Base-by-base conservation (phyloP, 2,113 vertebrate species). In the Bos javanicus region DNA sequence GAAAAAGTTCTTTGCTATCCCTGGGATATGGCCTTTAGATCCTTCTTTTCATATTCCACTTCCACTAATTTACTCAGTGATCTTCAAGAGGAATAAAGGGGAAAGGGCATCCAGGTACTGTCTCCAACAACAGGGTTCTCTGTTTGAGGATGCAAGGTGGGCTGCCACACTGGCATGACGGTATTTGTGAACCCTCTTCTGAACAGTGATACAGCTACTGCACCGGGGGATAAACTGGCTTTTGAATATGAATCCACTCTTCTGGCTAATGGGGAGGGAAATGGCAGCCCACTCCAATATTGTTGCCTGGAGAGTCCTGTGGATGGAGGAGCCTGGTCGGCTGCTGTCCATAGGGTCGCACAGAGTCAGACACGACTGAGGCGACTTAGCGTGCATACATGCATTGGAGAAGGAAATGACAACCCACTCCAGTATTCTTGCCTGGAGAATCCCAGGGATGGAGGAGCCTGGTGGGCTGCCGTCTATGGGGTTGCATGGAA, bases 401-500 rank as follows among this genome's bases (percentile, higher is more conserved):
- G 25, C 11, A 59, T 59, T 59, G 57, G 57, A 59, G 11, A 59
- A 59, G 25, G 57, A 59, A 25, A 60, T 28, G 25, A 11, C 25
- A 60, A 28, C 57, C 57, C 26, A 5, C 25, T 60, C 26, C 57
- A 60, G 57, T 62, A 16, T 33, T 62, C 60, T 33, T 62, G 30
- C 30, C 30, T 16, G 30, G 60, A 62, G 60, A 62, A 62, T 33
- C 60, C 60, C 60, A 62, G 60, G 28, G 14, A 33, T 0, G 0
- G 60, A 33, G 60, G 60, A 62, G 30, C 60, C 30, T 62, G 15
- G 60, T 62, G 60, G 60, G 60, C 60, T 8, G 60, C 1, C 1
- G 0, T 62, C 60, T 62, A 3, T 33, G 28, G 14, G 14, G 60
- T 62, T 0, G 0, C 30, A 62, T 6, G 7, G 6, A 62, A 14